Evolutionary conservation across 2,797 vertebrate genomes (phyloP), one percentile per base, ranked within the genome.

Genomic region (Sebastes taczanowskii): DNA sequence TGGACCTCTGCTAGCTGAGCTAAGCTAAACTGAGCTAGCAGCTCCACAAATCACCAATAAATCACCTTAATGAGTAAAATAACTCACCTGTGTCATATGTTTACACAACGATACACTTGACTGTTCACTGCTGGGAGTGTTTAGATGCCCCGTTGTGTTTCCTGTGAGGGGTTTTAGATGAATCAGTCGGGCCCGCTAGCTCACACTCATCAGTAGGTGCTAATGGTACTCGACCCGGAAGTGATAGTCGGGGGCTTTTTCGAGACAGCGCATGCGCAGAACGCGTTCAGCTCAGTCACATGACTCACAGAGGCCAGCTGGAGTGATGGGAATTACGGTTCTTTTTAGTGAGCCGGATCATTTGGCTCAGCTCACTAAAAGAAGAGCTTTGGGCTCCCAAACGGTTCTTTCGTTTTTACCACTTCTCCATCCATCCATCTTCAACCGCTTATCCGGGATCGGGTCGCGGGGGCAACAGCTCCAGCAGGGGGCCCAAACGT

Each of bases 201-300:
- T 94, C 88, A 58, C 75, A 75, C 78, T 88, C 87, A 88, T 83
- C 79, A 83, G 77, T 82, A 6, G 38, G 89, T 62, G 90, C 88
- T 92, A 84, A 83, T 56, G 66, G 82, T 38, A 5, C 58, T 78
- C 87, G 93, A 94, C 92, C 94, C 94, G 94, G 94, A 95, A 95
- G 86, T 85, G 87, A 92, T 91, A 84, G 83, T 23, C 1, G 1
- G 2, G 3, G 23, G 5, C 13, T 7, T 7, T 0, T 8, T 38
- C 35, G 35, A 0, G 2, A 38, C 4, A 0, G 82, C 89, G 88
- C 94, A 91, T 82, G 89, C 3, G 90, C 87, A 82, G 30, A 34
- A 22, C 20, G 63, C 27, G 1, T 2, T 13, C 3, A 2, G 27
- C 0, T 3, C 3, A 7, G 89, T 95, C 95, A 96, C 93, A 79